Evolutionary conservation across 2,888 invertebrate species (phyloP).

Genomic region (Melinaea menophilus): DNA sequence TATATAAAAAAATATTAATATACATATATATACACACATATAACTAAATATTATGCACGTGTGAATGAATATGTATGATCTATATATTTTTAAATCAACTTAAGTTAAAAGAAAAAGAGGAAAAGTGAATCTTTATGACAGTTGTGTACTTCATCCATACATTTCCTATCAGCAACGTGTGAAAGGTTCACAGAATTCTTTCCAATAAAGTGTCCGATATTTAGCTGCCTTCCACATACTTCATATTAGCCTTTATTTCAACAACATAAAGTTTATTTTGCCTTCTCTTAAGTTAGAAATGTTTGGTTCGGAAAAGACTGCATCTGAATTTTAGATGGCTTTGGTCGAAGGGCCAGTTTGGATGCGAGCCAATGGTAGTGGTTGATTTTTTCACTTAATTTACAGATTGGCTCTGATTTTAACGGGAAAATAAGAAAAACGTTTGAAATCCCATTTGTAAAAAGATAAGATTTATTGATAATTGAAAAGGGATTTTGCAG

Average conservation of each 20-base stretch:
- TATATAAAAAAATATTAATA: too few species aligned
- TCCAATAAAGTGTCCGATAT: conserved; percentile 25
- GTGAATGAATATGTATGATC: too few species aligned
- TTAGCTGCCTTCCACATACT: conserved; percentile 9
- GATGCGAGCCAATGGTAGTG: conserved; percentile 52
- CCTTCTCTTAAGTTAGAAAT: conserved; percentile 2
- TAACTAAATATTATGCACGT: too few species aligned
- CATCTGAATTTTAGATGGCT: conserved; percentile 55
- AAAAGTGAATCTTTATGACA: conserved; percentile 7
- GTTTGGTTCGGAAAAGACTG: conserved; percentile 21
- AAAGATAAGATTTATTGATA: background rate
- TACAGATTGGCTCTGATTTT: conserved; percentile 40
- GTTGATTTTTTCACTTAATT: conserved; percentile 63
- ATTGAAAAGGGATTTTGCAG: too few species aligned
- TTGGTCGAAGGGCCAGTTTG: conserved; percentile 32
- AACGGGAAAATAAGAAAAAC: conserved; percentile 2
- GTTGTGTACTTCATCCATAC: conserved; percentile 23
- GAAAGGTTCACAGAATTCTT: conserved; percentile 28
- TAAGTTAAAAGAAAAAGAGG: background rate
- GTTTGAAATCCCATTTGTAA: conserved; percentile 1
- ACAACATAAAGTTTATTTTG: conserved; percentile 19
- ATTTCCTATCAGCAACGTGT: conserved; percentile 33
- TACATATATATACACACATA: too few species aligned
- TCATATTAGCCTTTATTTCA: conserved; percentile 9
- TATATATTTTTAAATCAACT: too few species aligned